Conservation (phyloP, 1,140 invertebrate genomes). For the Drosophila triauraria region DNA sequence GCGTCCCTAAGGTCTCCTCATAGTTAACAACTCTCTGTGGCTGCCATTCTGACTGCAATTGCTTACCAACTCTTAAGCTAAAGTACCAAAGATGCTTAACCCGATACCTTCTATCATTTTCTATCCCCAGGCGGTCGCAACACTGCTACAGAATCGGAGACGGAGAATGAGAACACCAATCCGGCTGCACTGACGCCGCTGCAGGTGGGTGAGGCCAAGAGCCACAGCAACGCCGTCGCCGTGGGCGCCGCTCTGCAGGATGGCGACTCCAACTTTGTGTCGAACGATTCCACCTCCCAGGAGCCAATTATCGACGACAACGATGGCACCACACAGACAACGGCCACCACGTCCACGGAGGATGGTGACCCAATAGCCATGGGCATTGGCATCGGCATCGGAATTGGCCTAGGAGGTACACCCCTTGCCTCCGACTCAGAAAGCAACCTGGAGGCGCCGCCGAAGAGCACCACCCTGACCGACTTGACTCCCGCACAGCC, state of each 20-base stretch:
- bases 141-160: slow-evolving; percentile 86
- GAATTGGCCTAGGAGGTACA: slow-evolving; percentile 36
- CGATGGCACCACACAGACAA: slow-evolving; percentile 79
- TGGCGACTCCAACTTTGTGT: slow-evolving; percentile 81
- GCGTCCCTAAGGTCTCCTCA: no score
- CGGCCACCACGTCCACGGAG: slow-evolving; percentile 80
- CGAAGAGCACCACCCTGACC: slow-evolving; percentile 80
- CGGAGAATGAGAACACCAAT: slow-evolving; percentile 85
- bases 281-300: slow-evolving; percentile 82
- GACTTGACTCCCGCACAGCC: slow-evolving; percentile 28
- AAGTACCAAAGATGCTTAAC: not conserved
- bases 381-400: slow-evolving; percentile 34
- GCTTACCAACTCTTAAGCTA: not conserved
- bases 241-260: slow-evolving; percentile 68
- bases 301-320: slow-evolving; percentile 82
- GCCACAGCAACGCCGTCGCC: slow-evolving; percentile 67
- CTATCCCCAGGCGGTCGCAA: slow-evolving; percentile 86
- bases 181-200: slow-evolving; percentile 56
- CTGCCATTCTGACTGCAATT: not conserved
- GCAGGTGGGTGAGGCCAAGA: slow-evolving; percentile 70
- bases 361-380: slow-evolving; percentile 65
- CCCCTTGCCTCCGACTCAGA: slow-evolving; percentile 78
- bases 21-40: not conserved
- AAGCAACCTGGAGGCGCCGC: slow-evolving; percentile 87
- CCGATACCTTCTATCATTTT: slow-evolving; percentile 16